These are phyloP conservation scores for Zosterops lateralis DNA, from an alignment of 2,113 vertebrate species.

Conservation along the genomic window DNA sequence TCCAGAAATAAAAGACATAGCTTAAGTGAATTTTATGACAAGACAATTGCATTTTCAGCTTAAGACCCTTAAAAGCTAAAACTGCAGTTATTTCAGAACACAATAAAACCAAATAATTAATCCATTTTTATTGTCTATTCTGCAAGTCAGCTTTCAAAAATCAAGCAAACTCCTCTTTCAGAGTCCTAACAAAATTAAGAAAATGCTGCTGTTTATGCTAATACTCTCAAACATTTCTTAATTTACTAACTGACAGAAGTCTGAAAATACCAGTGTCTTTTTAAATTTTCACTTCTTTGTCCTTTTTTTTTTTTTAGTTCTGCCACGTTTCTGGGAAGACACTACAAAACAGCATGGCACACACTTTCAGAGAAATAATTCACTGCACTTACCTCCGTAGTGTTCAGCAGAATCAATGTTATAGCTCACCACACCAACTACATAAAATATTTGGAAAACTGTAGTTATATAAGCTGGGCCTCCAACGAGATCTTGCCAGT, in stretches of 20 bases:
- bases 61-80: not conserved
- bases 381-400: not conserved
- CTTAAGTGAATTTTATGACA: not conserved
- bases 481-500: not conserved
- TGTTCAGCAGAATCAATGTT: not conserved
- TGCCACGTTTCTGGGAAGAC: not conserved
- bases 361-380: not conserved
- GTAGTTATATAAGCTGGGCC: not conserved
- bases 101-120: not conserved
- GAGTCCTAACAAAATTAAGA: not conserved
- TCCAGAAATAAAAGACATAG: not conserved
- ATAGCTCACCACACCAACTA: fast-evolving
- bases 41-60: not conserved
- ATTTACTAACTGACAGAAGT: not conserved
- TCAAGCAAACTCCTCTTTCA: not conserved
- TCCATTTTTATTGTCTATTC: not conserved
- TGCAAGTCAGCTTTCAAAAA: not conserved
- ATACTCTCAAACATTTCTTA: not conserved
- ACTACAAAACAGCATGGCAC: not conserved
- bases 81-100: not conserved
- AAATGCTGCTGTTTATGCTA: not conserved
- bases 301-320: not conserved
- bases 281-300: not conserved
- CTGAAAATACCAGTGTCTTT: not conserved
- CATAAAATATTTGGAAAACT: not conserved